Evolutionary conservation across 2,888 invertebrate species (phyloP).

Genomic region (Drosophila meridionalis): DNA sequence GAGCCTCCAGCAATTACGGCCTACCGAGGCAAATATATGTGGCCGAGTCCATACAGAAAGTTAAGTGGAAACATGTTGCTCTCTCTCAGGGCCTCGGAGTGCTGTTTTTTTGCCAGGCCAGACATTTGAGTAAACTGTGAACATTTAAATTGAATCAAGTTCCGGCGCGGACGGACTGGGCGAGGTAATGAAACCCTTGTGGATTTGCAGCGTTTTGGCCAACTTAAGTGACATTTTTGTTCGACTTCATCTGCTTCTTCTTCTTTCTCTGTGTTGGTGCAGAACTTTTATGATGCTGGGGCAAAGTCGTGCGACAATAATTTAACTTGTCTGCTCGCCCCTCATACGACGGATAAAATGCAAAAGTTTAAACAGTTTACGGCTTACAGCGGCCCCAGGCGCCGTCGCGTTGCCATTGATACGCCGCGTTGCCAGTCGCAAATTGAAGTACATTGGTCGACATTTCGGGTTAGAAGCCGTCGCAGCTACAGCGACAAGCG

Average conservation of each 20-base stretch:
- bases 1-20: constrained; percentile 35
- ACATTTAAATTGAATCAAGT: constrained; percentile 67
- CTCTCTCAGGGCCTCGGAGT: not conserved
- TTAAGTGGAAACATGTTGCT: not conserved
- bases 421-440: constrained; percentile 36
- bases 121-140: constrained; percentile 46
- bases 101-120: constrained; percentile 9
- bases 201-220: constrained; percentile 11
- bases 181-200: constrained; percentile 13
- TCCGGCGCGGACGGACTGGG: constrained; percentile 6
- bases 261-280: not conserved
- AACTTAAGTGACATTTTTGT: constrained; percentile 44
- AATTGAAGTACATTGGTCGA: constrained; percentile 19
- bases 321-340: constrained; percentile 48
- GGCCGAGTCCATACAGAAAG: not conserved
- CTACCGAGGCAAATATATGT: not conserved
- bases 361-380: constrained; percentile 65
- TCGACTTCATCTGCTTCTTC: not conserved
- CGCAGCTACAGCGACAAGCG: constrained; percentile 1
- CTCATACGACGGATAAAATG: constrained; percentile 29
- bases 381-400: constrained; percentile 51
- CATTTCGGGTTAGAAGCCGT: constrained; percentile 1
- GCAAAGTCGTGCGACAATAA: constrained; percentile 48
- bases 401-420: constrained; percentile 33
- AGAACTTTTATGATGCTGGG: constrained; percentile 47